Base-by-base conservation (phyloP, 1,140 invertebrate genomes). In the Pseudomyrmex dendroicus region DNA sequence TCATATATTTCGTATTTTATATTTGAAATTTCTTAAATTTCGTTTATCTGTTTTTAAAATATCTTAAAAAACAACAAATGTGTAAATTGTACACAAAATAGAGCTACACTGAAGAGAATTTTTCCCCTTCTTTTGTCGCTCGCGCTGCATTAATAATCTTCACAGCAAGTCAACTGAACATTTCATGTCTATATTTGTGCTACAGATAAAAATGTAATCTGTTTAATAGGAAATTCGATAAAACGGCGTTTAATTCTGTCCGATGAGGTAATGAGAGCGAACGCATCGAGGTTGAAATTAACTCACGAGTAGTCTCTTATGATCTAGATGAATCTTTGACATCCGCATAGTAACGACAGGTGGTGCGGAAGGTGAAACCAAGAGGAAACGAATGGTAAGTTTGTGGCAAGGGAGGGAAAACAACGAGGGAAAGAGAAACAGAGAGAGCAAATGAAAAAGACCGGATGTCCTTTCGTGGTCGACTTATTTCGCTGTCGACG, bases 381-480 rank as follows among this genome's bases (percentile, higher is more conserved):
- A 70, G 84, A 89, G 76, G 78, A 89, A 89, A 85, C 85, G 15
- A 57, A 82, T 22, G n/a, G 25, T 50, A 46, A 59, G 54, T 76
- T 84, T 84, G 70, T 63, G 80, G 62, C 20, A n/a, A 84, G 56
- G 3, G 20, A 50, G 22, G 57, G 56, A n/a, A 62, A 64, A 46
- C 35, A 57, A 57, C 48, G 56, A 63, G 52, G 12, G 13, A 22
- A 13, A 44, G 13, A 63, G 56, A 80, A 52, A 56, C 35, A 67
- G 84, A 73, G 67, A 57, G 73, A 59, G 59, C 67, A 84, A 85
- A 84, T 80, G 85, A 90, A 80, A 87, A 85, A 87, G 87, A 91
- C 88, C 93, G 93, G 93, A 94, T 93, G 92, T 94, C 90, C 91
- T 94, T 94, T 93, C 92, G 92, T 93, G 93, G 90, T 93, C 92